A percentile compares a stretch with the other conserved stretches of the same genome.
phyloP scores from a whole-genome alignment of 2,113 vertebrate genomes.

The Sinosuthora webbiana region DNA sequence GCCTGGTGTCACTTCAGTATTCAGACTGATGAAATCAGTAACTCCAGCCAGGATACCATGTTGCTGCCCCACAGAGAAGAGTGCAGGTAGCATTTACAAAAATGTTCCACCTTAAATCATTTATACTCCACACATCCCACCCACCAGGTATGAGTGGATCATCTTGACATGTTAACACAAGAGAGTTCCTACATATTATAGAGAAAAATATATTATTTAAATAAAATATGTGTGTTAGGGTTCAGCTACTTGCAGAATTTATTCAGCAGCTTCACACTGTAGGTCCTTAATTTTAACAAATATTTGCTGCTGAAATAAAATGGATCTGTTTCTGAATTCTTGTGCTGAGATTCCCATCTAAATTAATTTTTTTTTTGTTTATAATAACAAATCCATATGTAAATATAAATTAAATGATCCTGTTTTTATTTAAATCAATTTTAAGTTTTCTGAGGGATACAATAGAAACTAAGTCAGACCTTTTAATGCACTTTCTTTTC shows the following conservation, averaged over 20 bases:
- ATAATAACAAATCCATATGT: not conserved
- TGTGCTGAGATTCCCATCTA: not conserved
- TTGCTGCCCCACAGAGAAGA: not conserved
- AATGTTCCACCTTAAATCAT: not conserved
- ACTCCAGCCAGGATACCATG: not conserved
- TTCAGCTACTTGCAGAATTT: not conserved
- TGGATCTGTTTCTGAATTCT: not conserved
- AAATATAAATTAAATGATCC: not conserved
- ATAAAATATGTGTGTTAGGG: not conserved
- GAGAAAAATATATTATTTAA: not conserved
- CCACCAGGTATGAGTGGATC: not conserved
- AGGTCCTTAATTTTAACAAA: not conserved
- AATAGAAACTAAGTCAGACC: not conserved
- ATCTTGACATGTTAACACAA: not conserved
- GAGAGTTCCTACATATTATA: not conserved
- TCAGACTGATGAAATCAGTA: not conserved
- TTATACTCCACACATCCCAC: not conserved
- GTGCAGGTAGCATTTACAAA: not conserved
- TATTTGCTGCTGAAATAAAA: constrained; percentile 34
- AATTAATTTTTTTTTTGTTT: not conserved
- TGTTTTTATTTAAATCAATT: not conserved
- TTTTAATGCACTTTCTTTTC: not conserved
- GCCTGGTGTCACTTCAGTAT: not conserved
- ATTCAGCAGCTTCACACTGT: not conserved
- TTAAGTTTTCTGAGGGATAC: not conserved